Percentiles rank a stretch among this genome's conserved stretches.
Evolutionary conservation across 2,113 vertebrate genomes (phyloP).

Genomic region (Cardinalis cardinalis): DNA sequence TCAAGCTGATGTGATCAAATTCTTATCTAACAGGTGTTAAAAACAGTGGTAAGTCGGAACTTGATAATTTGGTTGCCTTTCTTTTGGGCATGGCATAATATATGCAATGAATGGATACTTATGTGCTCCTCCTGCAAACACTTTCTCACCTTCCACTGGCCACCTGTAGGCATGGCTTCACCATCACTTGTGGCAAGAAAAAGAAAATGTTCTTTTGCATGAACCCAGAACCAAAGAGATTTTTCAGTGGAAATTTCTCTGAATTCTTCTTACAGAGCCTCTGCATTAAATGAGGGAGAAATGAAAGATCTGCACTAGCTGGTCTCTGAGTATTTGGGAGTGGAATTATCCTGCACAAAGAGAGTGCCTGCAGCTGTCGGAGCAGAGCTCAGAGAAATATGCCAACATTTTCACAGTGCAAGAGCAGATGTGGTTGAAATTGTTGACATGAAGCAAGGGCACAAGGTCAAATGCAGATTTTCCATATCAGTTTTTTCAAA

Average conservation of each 20-base stretch:
- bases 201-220: neutral
- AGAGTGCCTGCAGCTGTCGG: constrained; percentile 65
- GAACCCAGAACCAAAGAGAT: neutral
- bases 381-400: constrained; percentile 30
- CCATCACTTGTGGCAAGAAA: neutral
- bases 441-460: constrained; percentile 56
- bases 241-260: constrained; percentile 37
- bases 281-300: neutral
- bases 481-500: constrained; percentile 65
- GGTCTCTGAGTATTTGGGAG: neutral
- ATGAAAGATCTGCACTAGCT: neutral
- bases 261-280: constrained; percentile 23
- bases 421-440: constrained; percentile 70
- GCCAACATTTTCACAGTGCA: constrained; percentile 67
- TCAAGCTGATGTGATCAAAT: neutral
- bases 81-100: neutral
- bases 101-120: neutral
- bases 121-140: neutral
- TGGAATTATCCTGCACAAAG: constrained; percentile 36
- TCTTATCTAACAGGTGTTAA: neutral
- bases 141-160: neutral
- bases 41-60: neutral
- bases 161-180: accelerated
- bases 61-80: neutral
- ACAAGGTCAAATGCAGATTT: constrained; percentile 64